Evolutionary conservation across 2,888 invertebrate genomes (phyloP).

Genomic region (Campoplex capitator): DNA sequence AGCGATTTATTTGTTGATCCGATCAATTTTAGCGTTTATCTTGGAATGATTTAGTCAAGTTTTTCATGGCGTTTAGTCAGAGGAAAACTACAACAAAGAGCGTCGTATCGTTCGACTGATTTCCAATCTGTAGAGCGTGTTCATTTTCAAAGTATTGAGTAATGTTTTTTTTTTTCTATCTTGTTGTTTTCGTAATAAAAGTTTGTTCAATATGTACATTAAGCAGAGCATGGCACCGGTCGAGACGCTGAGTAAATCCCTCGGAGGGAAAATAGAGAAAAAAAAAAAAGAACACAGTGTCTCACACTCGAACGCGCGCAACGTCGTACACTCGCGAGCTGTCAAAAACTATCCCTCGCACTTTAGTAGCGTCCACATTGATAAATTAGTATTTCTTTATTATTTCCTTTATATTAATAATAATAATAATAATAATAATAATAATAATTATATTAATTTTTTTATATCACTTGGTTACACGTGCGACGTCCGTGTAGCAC

Average conservation of each 20-base stretch:
- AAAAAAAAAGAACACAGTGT: constrained; percentile 41
- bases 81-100: constrained; percentile 52
- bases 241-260: constrained; percentile 49
- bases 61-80: constrained; percentile 37
- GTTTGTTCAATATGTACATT: constrained; percentile 62
- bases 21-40: neutral
- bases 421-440: constrained; percentile 17
- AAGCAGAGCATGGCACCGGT: constrained; percentile 64
- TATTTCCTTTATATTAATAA: constrained; percentile 53
- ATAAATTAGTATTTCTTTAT: constrained; percentile 65
- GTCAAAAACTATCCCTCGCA: constrained; percentile 49
- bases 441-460: constrained; percentile 33
- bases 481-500: constrained; percentile 68
- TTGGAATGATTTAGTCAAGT: constrained; percentile 35
- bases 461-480: constrained; percentile 74
- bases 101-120: constrained; percentile 49
- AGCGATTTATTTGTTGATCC: neutral
- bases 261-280: constrained; percentile 36
- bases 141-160: neutral
- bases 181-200: constrained; percentile 61
- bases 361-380: constrained; percentile 46
- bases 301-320: constrained; percentile 16
- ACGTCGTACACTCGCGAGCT: constrained; percentile 55
- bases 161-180: constrained; percentile 3
- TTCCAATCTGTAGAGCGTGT: constrained; percentile 20